These are phyloP conservation scores for Pachymerium ferrugineum DNA, from an alignment of 2,888 invertebrate species.

Conservation along the genomic window DNA sequence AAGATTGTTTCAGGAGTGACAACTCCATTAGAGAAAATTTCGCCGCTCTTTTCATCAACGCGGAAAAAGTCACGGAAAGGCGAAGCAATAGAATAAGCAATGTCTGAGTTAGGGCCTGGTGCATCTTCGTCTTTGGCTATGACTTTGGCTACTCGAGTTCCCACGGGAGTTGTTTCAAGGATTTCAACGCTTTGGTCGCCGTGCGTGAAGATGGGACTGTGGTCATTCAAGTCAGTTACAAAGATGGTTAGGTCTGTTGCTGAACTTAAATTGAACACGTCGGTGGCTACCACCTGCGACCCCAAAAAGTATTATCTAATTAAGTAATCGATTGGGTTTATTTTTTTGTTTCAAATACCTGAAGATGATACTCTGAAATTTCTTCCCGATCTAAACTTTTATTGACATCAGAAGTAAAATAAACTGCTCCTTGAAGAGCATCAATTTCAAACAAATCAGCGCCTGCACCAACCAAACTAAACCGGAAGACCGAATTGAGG, in stretches of 20 bases:
- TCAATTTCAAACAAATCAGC: slow-evolving; percentile 67
- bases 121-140: slow-evolving; percentile 41
- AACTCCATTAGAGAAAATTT: slow-evolving; percentile 40
- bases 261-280: slow-evolving; percentile 60
- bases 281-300: slow-evolving; percentile 40
- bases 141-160: slow-evolving; percentile 43
- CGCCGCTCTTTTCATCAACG: slow-evolving; percentile 64
- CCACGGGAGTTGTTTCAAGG: slow-evolving; percentile 46
- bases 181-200: slow-evolving; percentile 41
- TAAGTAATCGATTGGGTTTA: background rate
- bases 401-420: slow-evolving; percentile 34
- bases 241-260: slow-evolving; percentile 65
- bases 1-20: slow-evolving; percentile 39
- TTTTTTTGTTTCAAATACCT: slow-evolving; percentile 15
- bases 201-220: slow-evolving; percentile 47
- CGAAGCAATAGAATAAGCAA: slow-evolving; percentile 64
- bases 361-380: slow-evolving; percentile 38
- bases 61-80: slow-evolving; percentile 60
- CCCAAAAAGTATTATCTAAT: background rate
- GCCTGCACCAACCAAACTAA: slow-evolving; percentile 67
- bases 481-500: slow-evolving; percentile 54
- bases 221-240: slow-evolving; percentile 76
- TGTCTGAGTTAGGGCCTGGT: slow-evolving; percentile 61
- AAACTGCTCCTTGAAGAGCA: slow-evolving; percentile 44
- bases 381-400: slow-evolving; percentile 42